A percentile compares a stretch with the other conserved stretches of the same genome.
Conservation (phyloP, 1,140 invertebrate genomes). For the Microvelia longipes region DNA sequence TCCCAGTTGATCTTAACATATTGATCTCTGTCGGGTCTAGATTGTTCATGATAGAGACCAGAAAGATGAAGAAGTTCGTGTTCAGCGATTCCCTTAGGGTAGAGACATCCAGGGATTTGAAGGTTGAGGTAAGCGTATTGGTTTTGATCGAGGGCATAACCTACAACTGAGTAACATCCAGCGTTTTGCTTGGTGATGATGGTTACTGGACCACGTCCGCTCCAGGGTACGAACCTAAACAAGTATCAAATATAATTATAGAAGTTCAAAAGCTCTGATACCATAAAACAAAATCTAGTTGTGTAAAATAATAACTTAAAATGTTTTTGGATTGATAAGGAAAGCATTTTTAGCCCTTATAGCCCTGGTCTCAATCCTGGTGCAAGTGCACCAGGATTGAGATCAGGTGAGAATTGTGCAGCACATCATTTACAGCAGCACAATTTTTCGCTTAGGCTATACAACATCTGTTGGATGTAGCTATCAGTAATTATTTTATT, state of each 20-base stretch:
- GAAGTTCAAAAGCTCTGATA: too few relatives aligned
- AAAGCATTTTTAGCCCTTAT: too few relatives aligned
- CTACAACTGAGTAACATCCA: conserved; percentile 1
- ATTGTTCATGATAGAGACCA: conserved; percentile 34
- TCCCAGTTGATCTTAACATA: conserved; percentile 32
- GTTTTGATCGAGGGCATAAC: neutral
- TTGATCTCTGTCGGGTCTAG: conserved; percentile 30
- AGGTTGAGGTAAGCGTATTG: conserved; percentile 18
- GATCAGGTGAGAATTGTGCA: too few relatives aligned
- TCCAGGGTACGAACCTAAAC: neutral
- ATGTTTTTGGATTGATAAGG: too few relatives aligned
- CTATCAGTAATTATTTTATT: too few relatives aligned
- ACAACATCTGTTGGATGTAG: too few relatives aligned
- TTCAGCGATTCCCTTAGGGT: neutral
- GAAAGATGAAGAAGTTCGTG: conserved; percentile 35
- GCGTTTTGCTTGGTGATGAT: neutral
- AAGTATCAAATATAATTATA: neutral
- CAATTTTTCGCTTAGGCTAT: too few relatives aligned
- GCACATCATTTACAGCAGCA: too few relatives aligned
- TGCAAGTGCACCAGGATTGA: too few relatives aligned
- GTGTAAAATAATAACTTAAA: too few relatives aligned
- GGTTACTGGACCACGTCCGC: neutral
- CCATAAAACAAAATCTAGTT: too few relatives aligned
- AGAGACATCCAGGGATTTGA: conserved; percentile 25
- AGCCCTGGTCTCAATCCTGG: too few relatives aligned